These are phyloP conservation scores for Matsumurasca onukii DNA, from an alignment of 1,140 invertebrate species.

Conservation along the genomic window DNA sequence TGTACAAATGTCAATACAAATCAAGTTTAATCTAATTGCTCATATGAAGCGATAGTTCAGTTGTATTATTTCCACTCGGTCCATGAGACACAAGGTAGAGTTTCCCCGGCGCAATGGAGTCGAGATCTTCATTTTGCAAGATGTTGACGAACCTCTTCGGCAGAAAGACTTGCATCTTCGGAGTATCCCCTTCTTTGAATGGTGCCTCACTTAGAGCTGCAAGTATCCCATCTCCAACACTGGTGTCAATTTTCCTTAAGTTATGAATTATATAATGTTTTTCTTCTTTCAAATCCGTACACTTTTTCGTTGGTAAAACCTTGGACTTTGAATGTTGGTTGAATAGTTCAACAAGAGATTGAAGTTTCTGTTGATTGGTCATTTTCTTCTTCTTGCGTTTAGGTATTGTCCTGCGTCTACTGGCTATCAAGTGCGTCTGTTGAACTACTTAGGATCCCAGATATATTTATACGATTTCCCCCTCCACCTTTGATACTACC, in stretches of 20 bases:
- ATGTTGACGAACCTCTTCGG: background rate
- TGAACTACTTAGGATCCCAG: background rate
- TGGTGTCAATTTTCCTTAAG: background rate
- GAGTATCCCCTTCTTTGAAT: background rate
- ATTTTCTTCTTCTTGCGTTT: background rate
- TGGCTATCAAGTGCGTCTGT: background rate
- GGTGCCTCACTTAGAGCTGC: background rate
- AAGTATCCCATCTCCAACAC: background rate
- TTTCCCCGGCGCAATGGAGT: background rate
- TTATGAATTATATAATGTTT: background rate
- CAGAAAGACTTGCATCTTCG: background rate
- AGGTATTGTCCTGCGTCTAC: background rate
- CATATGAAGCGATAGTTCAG: background rate
- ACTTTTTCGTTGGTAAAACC: background rate
- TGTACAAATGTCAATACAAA: too few species aligned
- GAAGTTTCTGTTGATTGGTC: background rate
- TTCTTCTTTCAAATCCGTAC: background rate
- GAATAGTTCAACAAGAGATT: background rate
- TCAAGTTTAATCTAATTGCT: too few species aligned
- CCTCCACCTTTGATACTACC: background rate
- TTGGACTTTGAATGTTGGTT: background rate
- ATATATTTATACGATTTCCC: background rate
- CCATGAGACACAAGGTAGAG: constrained; percentile 1
- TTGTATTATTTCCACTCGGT: constrained; percentile 1
- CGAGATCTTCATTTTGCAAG: background rate